Evolutionary conservation across 2,888 invertebrate species (phyloP), one percentile per base, ranked within the genome.

Genomic region (Timema podura): DNA sequence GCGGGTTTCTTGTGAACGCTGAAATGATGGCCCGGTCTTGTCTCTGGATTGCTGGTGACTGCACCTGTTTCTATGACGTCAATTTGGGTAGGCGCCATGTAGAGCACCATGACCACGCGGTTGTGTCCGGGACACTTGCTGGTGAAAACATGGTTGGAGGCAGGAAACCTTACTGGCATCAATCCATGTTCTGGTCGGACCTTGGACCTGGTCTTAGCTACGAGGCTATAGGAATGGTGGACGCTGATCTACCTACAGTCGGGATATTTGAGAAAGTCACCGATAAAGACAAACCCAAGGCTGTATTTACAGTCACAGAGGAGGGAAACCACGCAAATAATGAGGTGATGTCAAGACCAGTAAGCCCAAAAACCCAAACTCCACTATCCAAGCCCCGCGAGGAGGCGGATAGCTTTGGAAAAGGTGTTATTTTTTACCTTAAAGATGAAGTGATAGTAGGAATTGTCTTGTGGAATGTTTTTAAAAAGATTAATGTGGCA

Each of bases 91-190:
- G 96, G 73, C 85, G 97, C 74, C 88, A 97, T 77, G 91, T 96
- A n/a, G 95, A 96, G 82, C 97, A 98, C 84, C 96, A 98, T 83
- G 98, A 98, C 84, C 95, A 98, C 83, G 98, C 98, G 11, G 94
- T 97, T 67, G 90, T 94, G 72, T 95, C 95, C 66, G 98, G 98
- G 13, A 86, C 96, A 74, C 85, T 97, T 76, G 98, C 98, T 69
- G 98, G 98, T 65, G 93, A 95, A 83, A 98, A 98, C 84, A 98
- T 98, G 98, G 91, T 92, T 15, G 96, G 92, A 68, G 88, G 87
- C 71, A 83, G 85, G 67, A 90, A 89, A 80, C 88, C 91, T 0
- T 96, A 95, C 83, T 82, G 86, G 78, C 96, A 96, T 82, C 96
- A 96, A 83, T 92, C 94, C 75, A 96, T 96, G 93, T 96, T 97